These are phyloP conservation scores for Molossus molossus DNA, from an alignment of 2,797 vertebrate genomes.

Conservation along the genomic window DNA sequence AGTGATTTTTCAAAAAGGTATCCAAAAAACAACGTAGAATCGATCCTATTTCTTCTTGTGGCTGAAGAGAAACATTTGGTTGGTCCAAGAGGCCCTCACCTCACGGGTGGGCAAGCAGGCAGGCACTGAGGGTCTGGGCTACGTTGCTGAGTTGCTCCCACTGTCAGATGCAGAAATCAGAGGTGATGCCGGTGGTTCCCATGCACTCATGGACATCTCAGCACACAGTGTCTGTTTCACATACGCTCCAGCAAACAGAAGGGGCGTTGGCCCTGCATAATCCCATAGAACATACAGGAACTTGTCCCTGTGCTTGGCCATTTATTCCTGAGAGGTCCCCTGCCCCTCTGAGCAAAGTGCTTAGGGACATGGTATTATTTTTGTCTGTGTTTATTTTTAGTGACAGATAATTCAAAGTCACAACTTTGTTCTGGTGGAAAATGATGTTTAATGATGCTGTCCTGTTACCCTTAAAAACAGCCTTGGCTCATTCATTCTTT, in stretches of 20 bases:
- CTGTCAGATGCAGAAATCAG: background rate
- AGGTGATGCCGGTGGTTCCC: background rate
- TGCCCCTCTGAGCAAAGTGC: background rate
- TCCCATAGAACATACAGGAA: background rate
- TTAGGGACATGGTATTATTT: rapidly evolving
- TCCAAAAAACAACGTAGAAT: background rate
- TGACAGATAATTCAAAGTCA: background rate
- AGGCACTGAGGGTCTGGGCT: background rate
- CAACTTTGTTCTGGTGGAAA: background rate
- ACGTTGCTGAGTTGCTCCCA: background rate
- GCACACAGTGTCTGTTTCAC: rapidly evolving
- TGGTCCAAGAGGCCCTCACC: background rate
- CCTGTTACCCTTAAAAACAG: background rate
- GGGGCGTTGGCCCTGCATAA: background rate
- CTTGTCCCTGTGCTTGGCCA: background rate
- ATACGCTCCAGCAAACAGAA: background rate
- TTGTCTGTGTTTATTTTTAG: background rate
- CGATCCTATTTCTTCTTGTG: background rate
- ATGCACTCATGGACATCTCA: background rate
- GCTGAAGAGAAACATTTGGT: background rate
- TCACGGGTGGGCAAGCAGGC: background rate
- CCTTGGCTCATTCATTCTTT: background rate
- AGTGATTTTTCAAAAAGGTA: background rate
- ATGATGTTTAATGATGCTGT: background rate
- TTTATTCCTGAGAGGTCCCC: background rate